These are phyloP conservation scores for Amblyraja radiata DNA, from an alignment of 2,797 vertebrate species.

Conservation along the genomic window DNA sequence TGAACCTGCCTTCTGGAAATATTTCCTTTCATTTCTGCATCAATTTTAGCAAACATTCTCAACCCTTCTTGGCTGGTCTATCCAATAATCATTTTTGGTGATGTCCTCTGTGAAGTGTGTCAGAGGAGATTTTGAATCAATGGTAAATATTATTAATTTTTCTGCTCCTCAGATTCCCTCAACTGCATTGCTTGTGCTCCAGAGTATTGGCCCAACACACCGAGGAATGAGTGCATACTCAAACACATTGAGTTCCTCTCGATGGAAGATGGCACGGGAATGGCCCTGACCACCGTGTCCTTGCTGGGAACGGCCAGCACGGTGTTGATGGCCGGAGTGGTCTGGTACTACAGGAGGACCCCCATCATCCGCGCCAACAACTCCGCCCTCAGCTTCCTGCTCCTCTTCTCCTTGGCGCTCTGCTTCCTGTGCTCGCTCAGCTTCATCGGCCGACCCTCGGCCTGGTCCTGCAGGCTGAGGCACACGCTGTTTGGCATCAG, in stretches of 20 bases:
- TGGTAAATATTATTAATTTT: background rate
- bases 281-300: constrained; percentile 44
- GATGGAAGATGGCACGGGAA: constrained; percentile 48
- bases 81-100: background rate
- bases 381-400: constrained; percentile 38
- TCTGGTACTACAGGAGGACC: constrained; percentile 45
- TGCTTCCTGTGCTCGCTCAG: constrained; percentile 25
- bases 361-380: constrained; percentile 51
- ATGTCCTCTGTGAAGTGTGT: background rate
- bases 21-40: too few relatives aligned
- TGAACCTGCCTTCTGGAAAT: too few relatives aligned
- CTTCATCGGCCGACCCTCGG: background rate
- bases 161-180: constrained; percentile 44
- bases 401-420: background rate
- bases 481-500: constrained; percentile 27
- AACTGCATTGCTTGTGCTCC: constrained; percentile 46
- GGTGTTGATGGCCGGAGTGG: constrained; percentile 41
- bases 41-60: too few relatives aligned
- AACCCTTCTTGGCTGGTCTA: too few relatives aligned
- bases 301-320: constrained; percentile 45
- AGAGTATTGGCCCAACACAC: constrained; percentile 47
- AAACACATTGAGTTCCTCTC: constrained; percentile 50
- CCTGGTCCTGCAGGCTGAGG: background rate
- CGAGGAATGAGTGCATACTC: constrained; percentile 43
- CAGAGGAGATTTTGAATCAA: too few relatives aligned